A percentile compares a stretch with the other conserved stretches of the same genome.
phyloP scores from a whole-genome alignment of 1,140 invertebrate genomes.

The Reticulitermes speratus region DNA sequence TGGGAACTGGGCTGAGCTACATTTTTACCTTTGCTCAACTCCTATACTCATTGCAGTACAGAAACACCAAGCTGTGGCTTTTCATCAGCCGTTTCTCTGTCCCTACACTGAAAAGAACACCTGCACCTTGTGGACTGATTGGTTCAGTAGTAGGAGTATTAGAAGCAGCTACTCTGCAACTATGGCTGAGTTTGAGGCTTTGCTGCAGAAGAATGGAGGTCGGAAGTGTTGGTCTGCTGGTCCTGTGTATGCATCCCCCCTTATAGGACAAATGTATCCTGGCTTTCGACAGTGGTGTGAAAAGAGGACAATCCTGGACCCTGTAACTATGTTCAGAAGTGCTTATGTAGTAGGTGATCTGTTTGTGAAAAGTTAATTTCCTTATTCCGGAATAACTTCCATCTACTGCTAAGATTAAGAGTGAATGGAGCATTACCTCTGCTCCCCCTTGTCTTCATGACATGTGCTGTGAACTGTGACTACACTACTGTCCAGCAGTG shows the following conservation, averaged over 20 bases:
- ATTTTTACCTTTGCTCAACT: constrained; percentile 23
- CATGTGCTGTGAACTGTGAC: too few species aligned
- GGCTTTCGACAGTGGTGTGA: constrained; percentile 27
- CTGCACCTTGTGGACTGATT: constrained; percentile 32
- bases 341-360: constrained; percentile 31
- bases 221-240: constrained; percentile 34
- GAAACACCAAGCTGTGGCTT: not conserved
- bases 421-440: too few species aligned
- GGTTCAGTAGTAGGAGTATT: constrained; percentile 29
- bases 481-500: too few species aligned
- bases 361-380: constrained; percentile 18
- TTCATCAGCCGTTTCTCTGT: constrained; percentile 22
- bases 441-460: too few species aligned
- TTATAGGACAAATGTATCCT: constrained; percentile 33
- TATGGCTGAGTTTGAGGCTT: constrained; percentile 32
- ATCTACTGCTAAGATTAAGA: too few species aligned
- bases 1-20: constrained; percentile 19
- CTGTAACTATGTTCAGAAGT: constrained; percentile 29
- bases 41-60: constrained; percentile 30
- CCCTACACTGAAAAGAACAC: constrained; percentile 23
- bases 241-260: constrained; percentile 30
- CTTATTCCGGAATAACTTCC: too few species aligned
- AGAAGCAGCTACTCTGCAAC: constrained; percentile 17
- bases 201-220: constrained; percentile 30
- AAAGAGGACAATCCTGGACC: constrained; percentile 21